These are phyloP conservation scores for Stylophora pistillata DNA, from an alignment of 64 coral and sea anemone species.

Conservation along the genomic window DNA sequence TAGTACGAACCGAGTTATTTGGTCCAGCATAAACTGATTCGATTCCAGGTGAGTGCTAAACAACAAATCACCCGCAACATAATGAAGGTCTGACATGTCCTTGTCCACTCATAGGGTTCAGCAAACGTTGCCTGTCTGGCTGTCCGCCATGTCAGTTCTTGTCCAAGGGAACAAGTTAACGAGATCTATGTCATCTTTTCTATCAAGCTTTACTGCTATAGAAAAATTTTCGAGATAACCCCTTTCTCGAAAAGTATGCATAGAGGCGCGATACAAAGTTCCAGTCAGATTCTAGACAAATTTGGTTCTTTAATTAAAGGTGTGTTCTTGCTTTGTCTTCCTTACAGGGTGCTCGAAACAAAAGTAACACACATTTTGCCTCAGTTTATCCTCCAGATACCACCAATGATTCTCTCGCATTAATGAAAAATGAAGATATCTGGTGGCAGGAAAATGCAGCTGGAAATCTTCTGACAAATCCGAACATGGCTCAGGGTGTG, in stretches of 20 bases:
- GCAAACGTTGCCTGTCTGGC: too few relatives aligned
- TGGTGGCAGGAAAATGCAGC: constrained; percentile 83
- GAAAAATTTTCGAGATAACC: too few relatives aligned
- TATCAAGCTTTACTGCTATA: too few relatives aligned
- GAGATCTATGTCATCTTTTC: too few relatives aligned
- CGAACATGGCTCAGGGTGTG: constrained; percentile 37
- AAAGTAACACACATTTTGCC: constrained; percentile 89
- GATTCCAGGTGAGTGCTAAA: constrained; percentile 63
- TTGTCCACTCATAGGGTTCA: too few relatives aligned
- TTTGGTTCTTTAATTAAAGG: neutral
- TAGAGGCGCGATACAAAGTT: too few relatives aligned
- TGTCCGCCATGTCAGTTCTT: too few relatives aligned
- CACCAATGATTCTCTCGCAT: constrained; percentile 53
- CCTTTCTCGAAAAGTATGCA: too few relatives aligned
- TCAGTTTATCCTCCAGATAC: constrained; percentile 72
- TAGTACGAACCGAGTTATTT: constrained; percentile 84
- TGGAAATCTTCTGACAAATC: constrained; percentile 67
- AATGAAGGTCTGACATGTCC: too few relatives aligned
- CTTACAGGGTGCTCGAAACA: constrained; percentile 77
- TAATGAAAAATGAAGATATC: constrained; percentile 64
- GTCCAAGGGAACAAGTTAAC: too few relatives aligned
- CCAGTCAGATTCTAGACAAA: neutral
- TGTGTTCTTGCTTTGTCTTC: neutral
- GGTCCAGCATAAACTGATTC: constrained; percentile 67
- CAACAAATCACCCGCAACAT: neutral